phyloP scores from a whole-genome alignment of 2,113 vertebrate genomes.

The Hemibagrus wyckioides region DNA sequence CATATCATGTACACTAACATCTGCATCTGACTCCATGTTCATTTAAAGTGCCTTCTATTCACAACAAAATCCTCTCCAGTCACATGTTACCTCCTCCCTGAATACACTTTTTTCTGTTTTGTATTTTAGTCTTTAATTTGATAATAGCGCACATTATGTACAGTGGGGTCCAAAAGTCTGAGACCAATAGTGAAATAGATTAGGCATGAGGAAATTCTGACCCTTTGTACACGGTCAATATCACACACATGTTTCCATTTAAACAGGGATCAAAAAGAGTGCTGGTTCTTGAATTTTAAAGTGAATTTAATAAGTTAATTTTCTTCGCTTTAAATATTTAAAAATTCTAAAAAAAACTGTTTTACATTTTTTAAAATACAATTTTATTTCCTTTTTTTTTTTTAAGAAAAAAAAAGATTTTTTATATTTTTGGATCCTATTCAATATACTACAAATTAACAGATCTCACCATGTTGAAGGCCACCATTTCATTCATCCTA shows the following conservation, averaged over 20 bases:
- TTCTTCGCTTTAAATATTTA: neutral
- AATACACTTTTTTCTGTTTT: neutral
- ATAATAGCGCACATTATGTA: neutral
- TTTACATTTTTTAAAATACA: too few species aligned
- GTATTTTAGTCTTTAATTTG: neutral
- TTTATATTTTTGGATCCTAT: neutral
- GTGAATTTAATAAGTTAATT: neutral
- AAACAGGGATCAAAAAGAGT: too few species aligned
- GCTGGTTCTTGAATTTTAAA: neutral
- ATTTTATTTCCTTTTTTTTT: neutral
- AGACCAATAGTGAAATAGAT: neutral
- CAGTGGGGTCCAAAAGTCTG: neutral
- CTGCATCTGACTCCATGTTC: neutral
- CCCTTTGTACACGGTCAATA: neutral
- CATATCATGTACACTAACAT: neutral
- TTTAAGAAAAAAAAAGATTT: neutral
- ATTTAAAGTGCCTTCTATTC: neutral
- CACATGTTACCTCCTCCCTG: neutral
- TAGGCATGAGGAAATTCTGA: too few species aligned
- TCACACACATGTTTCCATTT: neutral
- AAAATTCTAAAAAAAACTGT: neutral
- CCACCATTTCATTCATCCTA: constrained; percentile 86
- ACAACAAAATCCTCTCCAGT: neutral
- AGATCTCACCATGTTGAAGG: constrained; percentile 90
- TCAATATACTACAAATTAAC: neutral